These are phyloP conservation scores for Arothron firmamentum DNA, from an alignment of 2,113 vertebrate species.

Conservation along the genomic window DNA sequence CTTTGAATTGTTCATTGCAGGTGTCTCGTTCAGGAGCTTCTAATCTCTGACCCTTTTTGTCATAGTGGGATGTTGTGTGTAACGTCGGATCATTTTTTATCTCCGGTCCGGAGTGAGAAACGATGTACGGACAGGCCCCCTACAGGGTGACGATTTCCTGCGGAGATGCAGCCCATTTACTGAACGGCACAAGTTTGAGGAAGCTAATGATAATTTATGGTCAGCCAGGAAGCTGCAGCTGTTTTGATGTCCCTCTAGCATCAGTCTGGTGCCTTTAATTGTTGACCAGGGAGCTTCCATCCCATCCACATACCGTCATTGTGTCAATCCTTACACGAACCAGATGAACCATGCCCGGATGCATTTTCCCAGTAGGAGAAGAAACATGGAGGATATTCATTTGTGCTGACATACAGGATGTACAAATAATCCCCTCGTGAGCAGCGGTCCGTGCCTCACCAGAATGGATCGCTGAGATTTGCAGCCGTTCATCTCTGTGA, in stretches of 20 bases:
- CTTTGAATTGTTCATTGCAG: no score
- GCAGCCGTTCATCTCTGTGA: conserved; percentile 54
- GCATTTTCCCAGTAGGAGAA: neutral
- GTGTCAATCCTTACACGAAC: no score
- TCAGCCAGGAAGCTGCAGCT: conserved; percentile 31
- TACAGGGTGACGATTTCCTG: conserved; percentile 29
- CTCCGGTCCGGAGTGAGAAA: conserved; percentile 27
- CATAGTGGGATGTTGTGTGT: conserved; percentile 23
- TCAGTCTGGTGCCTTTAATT: neutral
- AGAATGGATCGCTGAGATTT: conserved; percentile 53
- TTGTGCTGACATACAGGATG: conserved; percentile 46
- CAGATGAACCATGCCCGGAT: no score
- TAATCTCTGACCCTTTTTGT: conserved; percentile 14
- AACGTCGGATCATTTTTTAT: conserved; percentile 5
- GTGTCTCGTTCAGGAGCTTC: conserved; percentile 1
- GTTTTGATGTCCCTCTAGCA: conserved; percentile 7
- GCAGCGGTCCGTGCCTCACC: conserved; percentile 48
- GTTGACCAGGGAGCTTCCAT: neutral
- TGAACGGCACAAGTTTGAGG: conserved; percentile 30
- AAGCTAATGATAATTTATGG: conserved; percentile 57
- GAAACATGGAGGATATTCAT: conserved; percentile 23
- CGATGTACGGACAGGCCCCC: conserved; percentile 28
- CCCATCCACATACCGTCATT: conserved; percentile 2
- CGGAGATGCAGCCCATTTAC: conserved; percentile 45
- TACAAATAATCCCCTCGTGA: conserved; percentile 40